Percentiles rank a stretch among this genome's conserved stretches.
Conservation (phyloP, 1,140 invertebrate species). For the Zaprionus inermis region DNA sequence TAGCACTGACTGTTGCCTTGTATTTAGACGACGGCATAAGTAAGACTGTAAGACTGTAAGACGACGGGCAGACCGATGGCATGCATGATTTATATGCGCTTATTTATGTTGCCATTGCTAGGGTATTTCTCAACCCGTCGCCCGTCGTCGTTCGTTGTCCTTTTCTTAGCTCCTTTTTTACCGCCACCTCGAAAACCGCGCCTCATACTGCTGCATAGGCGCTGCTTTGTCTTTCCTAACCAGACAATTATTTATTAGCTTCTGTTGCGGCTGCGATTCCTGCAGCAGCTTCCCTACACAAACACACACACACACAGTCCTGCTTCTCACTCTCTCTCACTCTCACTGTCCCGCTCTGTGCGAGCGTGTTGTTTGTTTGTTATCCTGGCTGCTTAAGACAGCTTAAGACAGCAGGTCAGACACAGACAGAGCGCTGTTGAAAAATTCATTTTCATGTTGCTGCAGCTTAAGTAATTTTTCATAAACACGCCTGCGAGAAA, state of each 20-base stretch:
- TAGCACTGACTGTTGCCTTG: constrained; percentile 46
- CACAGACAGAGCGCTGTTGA: constrained; percentile 62
- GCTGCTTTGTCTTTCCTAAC: constrained; percentile 67
- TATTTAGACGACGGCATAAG: constrained; percentile 33
- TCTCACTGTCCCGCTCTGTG: constrained; percentile 27
- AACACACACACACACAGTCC: not conserved
- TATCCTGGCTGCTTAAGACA: constrained; percentile 69
- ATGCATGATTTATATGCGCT: constrained; percentile 73
- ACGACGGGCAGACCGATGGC: constrained; percentile 16
- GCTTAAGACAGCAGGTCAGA: constrained; percentile 66
- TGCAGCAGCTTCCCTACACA: constrained; percentile 16
- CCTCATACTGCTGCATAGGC: constrained; percentile 29
- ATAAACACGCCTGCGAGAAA: constrained; percentile 47
- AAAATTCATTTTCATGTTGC: constrained; percentile 80
- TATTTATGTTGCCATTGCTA: constrained; percentile 63
- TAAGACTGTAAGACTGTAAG: constrained; percentile 10
- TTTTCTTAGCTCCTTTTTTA: constrained; percentile 2
- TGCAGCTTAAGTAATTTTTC: constrained; percentile 78
- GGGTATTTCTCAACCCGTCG: constrained; percentile 59
- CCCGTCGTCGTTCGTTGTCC: constrained; percentile 17
- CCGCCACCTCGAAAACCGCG: too few relatives aligned
- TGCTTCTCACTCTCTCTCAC: constrained; percentile 7
- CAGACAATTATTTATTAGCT: constrained; percentile 81
- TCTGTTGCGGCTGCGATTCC: constrained; percentile 45
- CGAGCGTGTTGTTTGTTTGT: constrained; percentile 44